Base-by-base conservation (phyloP, 1,140 invertebrate species). In the Agraylea sexmaculata region DNA sequence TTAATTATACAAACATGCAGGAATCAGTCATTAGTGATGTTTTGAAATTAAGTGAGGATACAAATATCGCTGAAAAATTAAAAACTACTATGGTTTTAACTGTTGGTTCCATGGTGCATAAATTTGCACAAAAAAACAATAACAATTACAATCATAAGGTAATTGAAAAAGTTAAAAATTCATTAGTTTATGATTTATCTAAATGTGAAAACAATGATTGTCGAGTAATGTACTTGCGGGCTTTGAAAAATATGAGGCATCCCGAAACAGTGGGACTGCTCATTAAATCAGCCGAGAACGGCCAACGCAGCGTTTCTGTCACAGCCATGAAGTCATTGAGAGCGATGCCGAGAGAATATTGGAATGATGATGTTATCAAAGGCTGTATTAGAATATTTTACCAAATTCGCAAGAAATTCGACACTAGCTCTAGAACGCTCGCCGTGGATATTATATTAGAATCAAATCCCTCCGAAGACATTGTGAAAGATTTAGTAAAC, bases 381-480 rank as follows among this genome's bases (percentile, higher is more conserved):
- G 53, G 57, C 3, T 75, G 77, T 2, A 47, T 61, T 13, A 58
- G 58, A 33, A 70, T 82, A 11, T 83, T 83, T 52, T 75, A 75
- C 43, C 80, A 85, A 52, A 53, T 75, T 3, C 60, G 61, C 2
- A 64, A 66, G 17, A 69, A 63, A 45, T 72, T 70, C 34, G 84
- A 87, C 52, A 78, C 80, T 11, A 84, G 78, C 17, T 68, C 76
- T 0, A 63, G 83, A 47, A 78, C 78, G 1, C 45, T 87, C 27
- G 79, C 83, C 0, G 53, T 79, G 7, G 80, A 87, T 51, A 67
- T 87, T 7, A 58, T 87, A n/a, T 58, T 87, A 1, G 67, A 74
- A 36, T 63, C 63, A 19, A 60, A 70, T 5, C 70, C 74, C 1
- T 59, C 57, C 10, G 61, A 74, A 11, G 63, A 71, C 13, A 56